Percentiles rank a stretch among this genome's conserved stretches.
Conservation (phyloP, 1,140 invertebrate genomes). For the Heliothis subflexa region DNA sequence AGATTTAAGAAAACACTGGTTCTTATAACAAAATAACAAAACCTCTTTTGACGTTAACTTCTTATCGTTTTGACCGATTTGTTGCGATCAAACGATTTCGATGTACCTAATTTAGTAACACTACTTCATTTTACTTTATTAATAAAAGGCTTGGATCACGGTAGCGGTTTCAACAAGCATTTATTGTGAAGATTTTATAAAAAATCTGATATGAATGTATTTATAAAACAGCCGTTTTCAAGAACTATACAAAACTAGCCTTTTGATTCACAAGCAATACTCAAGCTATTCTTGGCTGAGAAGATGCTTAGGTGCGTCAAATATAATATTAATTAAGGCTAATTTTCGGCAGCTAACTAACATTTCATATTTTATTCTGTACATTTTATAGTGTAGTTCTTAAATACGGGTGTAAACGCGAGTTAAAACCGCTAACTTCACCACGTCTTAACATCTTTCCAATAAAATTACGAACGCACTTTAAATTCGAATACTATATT, state of each 20-base stretch:
- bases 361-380: no score
- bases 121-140: background rate
- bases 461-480: background rate
- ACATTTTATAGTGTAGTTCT: no score
- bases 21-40: constrained; percentile 18
- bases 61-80: constrained; percentile 2
- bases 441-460: background rate
- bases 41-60: background rate
- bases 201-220: background rate
- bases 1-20: background rate
- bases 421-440: background rate
- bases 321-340: no score
- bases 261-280: no score
- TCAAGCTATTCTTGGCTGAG: no score
- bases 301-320: no score
- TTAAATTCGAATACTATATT: constrained; percentile 13
- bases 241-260: no score
- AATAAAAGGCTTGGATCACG: background rate
- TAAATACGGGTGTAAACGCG: no score
- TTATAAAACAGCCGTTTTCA: no score
- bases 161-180: background rate
- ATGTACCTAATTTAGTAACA: background rate
- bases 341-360: no score
- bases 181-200: background rate
- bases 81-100: background rate